Conservation (phyloP, 1,140 invertebrate species). For the Pemphigus obesinymphae region DNA sequence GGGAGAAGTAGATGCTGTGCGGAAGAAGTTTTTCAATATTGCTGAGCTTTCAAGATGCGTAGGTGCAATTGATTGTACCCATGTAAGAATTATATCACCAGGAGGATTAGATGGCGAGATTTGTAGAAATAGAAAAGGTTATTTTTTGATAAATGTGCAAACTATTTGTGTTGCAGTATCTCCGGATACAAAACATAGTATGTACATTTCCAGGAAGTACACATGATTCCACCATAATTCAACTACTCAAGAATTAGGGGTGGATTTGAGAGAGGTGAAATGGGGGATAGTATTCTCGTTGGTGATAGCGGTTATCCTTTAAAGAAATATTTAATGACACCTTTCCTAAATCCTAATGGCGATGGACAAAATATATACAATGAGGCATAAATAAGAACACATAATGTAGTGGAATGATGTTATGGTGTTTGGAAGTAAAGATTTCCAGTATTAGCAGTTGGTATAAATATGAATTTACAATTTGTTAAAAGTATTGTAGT, state of each 20-base stretch:
- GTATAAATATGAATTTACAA: too few species aligned
- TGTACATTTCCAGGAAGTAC: too few species aligned
- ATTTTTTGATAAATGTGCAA: slow-evolving; percentile 53
- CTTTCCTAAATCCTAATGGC: background rate
- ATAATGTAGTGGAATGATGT: slow-evolving; percentile 51
- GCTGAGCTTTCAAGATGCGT: too few species aligned
- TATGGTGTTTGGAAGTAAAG: too few species aligned
- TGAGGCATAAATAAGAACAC: slow-evolving; percentile 47
- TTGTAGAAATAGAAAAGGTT: slow-evolving; percentile 52
- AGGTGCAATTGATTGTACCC: too few species aligned
- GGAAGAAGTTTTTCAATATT: too few species aligned
- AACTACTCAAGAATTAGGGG: slow-evolving; percentile 42
- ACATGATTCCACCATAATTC: slow-evolving; percentile 51
- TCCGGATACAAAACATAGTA: slow-evolving; percentile 50
- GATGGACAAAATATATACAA: slow-evolving; percentile 44
- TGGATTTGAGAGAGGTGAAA: slow-evolving; percentile 33
- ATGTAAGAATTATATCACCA: too few species aligned
- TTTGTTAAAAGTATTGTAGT: too few species aligned
- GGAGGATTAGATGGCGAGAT: too few species aligned
- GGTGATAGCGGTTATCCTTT: slow-evolving; percentile 45
- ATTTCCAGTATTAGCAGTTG: too few species aligned
- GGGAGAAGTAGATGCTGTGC: too few species aligned
- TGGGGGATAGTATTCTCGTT: slow-evolving; percentile 24
- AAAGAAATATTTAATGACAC: too few species aligned
- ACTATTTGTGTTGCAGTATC: slow-evolving; percentile 49